Conservation (phyloP, 2,113 vertebrate genomes). For the Pardalotus punctatus region DNA sequence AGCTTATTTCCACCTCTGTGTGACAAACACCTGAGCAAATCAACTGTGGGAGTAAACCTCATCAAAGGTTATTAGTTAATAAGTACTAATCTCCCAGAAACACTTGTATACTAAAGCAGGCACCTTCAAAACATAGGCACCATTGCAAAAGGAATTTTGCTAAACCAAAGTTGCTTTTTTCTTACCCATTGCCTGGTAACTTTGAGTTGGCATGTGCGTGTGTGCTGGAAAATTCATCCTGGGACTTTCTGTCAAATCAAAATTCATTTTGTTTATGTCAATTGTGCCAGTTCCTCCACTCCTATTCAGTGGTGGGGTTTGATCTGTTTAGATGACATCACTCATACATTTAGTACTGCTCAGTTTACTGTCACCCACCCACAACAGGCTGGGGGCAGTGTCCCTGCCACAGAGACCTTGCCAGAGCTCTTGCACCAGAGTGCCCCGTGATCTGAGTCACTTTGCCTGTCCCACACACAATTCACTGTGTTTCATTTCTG, state of each 20-base stretch:
- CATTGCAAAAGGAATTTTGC: background rate
- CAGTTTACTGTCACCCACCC: background rate
- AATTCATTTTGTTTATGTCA: background rate
- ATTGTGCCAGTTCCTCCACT: background rate
- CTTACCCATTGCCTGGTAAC: background rate
- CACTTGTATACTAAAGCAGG: background rate
- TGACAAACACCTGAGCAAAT: slow-evolving; percentile 52
- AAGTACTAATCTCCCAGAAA: slow-evolving; percentile 52
- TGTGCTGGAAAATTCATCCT: background rate
- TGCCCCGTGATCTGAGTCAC: background rate
- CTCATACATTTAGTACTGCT: background rate
- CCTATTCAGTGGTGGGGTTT: background rate
- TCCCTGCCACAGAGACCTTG: background rate
- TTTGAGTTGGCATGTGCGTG: background rate
- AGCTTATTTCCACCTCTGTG: slow-evolving; percentile 6
- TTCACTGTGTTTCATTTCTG: background rate
- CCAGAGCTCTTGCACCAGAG: background rate
- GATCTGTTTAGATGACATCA: background rate
- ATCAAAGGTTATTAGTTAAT: slow-evolving; percentile 62
- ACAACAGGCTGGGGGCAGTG: background rate
- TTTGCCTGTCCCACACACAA: background rate
- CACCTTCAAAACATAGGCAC: background rate
- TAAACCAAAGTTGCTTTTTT: background rate
- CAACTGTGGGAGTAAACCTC: slow-evolving; percentile 45
- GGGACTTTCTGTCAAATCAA: background rate